Evolutionary conservation across 2,888 invertebrate species (phyloP).

Genomic region (Cerastis rubricosa): DNA sequence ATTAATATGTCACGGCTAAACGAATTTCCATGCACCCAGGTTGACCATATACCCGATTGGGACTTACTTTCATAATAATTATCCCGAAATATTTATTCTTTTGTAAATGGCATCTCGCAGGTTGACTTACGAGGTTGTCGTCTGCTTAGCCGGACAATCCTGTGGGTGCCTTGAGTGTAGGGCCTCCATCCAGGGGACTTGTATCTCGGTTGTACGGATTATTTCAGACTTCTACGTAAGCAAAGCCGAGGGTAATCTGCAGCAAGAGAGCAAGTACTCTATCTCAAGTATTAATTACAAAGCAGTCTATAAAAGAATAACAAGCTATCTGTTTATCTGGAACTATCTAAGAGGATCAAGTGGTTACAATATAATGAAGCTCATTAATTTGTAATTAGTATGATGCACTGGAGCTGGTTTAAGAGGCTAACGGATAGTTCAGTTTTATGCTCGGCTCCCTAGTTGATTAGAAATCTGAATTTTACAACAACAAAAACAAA

Average conservation of each 20-base stretch:
- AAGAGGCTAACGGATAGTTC: conserved; percentile 27
- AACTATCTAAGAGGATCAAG: conserved; percentile 6
- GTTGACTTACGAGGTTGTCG: not conserved
- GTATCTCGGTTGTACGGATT: not conserved
- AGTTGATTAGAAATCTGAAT: not conserved
- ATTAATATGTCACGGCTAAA: not conserved
- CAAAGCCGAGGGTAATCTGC: not conserved
- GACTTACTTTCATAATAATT: not conserved
- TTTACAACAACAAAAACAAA: not conserved
- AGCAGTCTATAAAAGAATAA: not conserved
- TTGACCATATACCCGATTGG: no score
- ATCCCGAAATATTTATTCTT: not conserved
- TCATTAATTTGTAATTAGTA: conserved; percentile 36
- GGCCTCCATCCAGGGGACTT: not conserved
- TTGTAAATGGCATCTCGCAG: not conserved
- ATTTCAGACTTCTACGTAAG: not conserved
- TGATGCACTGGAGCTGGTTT: conserved; percentile 15
- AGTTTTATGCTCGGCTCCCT: not conserved
- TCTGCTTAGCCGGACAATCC: not conserved
- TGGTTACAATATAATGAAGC: conserved; percentile 17
- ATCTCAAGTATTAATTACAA: not conserved
- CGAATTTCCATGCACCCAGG: no score
- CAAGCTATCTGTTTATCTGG: not conserved
- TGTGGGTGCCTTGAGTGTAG: not conserved
- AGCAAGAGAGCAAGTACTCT: no score